Evolutionary conservation across 2,113 vertebrate species (phyloP), one percentile per base, ranked within the genome.

Genomic region (Aythya baeri): DNA sequence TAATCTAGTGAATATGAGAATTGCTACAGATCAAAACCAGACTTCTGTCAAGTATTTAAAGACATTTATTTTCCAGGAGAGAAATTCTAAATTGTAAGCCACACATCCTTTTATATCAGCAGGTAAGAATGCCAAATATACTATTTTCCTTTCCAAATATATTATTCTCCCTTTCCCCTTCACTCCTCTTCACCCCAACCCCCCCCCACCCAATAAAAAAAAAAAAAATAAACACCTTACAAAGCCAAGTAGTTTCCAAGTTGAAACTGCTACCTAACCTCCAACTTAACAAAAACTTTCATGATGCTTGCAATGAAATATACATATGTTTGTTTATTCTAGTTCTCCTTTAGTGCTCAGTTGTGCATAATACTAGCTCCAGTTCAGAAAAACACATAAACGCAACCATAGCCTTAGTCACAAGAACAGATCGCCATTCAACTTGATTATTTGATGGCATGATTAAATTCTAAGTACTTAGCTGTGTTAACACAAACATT

Each of bases 381-480:
- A 25, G 44, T 61, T 86, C 52, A 91, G 72, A 65, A 93, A 74
- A 91, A 11, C 50, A 82, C n/a, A 46, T 89, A 84, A 93, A 93
- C 66, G 76, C 11, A 75, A 41, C 8, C 27, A 58, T 23, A 52
- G 44, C 36, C 70, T 57, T 83, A 93, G 76, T 81, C 58, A 82
- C 7, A 23, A 76, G 4, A 91, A 20, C 44, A 62, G 15, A 49
- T 92, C 41, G 52, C 43, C 63, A 26, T 93, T 93, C 93, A 93
- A 70, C 50, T 73, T 91, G 74, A 91, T 93, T 95, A 95, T 87
- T 91, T 67, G 66, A 71, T 92, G 83, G 77, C 31, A 46, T 70
- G 86, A 95, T 92, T 91, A 94, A 92, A 93, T 79, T 79, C 50
- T 74, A 89, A 86, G 61, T 66, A 38, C 62, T 95, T 87, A 87